Conservation (phyloP, 2,113 vertebrate species). For the Oncorhynchus masou region DNA sequence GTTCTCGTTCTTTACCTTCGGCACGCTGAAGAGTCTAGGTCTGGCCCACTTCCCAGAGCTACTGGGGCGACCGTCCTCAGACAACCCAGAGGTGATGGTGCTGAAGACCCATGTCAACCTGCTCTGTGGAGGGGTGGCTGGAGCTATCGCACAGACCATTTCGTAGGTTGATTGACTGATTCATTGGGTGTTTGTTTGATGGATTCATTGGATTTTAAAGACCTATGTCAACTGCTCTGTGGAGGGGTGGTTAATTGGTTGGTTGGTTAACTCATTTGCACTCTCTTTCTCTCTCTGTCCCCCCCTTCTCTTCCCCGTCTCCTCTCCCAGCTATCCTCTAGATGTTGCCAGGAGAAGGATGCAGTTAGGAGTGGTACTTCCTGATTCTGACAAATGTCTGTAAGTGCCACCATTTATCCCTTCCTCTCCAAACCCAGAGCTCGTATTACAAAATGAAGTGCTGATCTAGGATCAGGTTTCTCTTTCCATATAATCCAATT, state of each 20-base stretch:
- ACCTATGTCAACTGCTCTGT: too few relatives aligned
- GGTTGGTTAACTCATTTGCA: too few relatives aligned
- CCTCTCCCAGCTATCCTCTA: constrained; percentile 84
- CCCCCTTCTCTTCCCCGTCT: background rate
- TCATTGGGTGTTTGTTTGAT: background rate
- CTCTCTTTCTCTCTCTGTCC: too few relatives aligned
- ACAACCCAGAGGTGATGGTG: constrained; percentile 92
- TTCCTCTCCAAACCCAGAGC: background rate
- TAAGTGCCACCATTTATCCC: constrained; percentile 72
- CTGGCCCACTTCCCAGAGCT: constrained; percentile 87
- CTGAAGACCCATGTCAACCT: constrained; percentile 93
- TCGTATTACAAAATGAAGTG: too few relatives aligned
- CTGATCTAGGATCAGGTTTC: too few relatives aligned
- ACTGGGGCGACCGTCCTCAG: constrained; percentile 88
- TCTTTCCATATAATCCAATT: background rate
- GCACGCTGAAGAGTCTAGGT: constrained; percentile 93
- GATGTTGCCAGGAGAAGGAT: constrained; percentile 95
- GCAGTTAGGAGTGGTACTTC: constrained; percentile 88
- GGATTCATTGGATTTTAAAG: background rate
- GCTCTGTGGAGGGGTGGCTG: constrained; percentile 92
- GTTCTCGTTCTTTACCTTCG: constrained; percentile 97
- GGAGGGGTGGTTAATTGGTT: too few relatives aligned
- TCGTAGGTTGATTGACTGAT: constrained; percentile 75
- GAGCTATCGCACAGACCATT: constrained; percentile 95
- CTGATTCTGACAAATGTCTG: constrained; percentile 93